Base-by-base conservation (phyloP, 2,113 vertebrate genomes). In the Cyprinodon brontotheroides region DNA sequence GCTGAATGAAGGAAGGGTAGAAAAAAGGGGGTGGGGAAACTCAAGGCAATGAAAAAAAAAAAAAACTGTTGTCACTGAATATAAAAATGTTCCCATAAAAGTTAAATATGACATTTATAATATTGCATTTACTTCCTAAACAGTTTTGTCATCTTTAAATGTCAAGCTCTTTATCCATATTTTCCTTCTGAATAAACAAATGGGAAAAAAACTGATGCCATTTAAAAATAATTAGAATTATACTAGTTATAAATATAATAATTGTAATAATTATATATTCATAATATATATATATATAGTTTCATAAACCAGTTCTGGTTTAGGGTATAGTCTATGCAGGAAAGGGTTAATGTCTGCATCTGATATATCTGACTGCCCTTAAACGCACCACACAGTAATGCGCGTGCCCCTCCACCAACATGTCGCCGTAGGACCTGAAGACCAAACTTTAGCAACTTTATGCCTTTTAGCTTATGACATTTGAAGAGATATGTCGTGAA, bases 331-430 rank as follows among this genome's bases (percentile, higher is more conserved):
- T 43, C 5, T 45, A 45, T 45, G 1, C 50, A 53, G 15, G 50
- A 53, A 53, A 20, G 50, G 20, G 22, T 66, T 48, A 29, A 47
- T 3, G 14, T 17, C 1, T 5, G 17, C 0, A 9, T 0, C 0
- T 0, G 5, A 60, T 0, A 73, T 68, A 70, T 84, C 76, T 82
- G 36, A 77, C 11, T 1, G 0, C 0, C 59, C 17, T 29, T 75
- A 65, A 91, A 90, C 0, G 84, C 83, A 65, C 15, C 86, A 45
- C 3, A 9, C 17, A 1, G 7, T 4, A 61, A 48, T 86, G 86
- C 89, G 88, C 85, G 91, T 90, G 83, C 73, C 38, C 73, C 14
- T 62, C 12, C 1, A 0, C 65, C 79, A 90, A 86, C 83, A 90
- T 90, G 91, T 83, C 87, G 71, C 63, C 62, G 0, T 62, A 84